A percentile compares a stretch with the other conserved stretches of the same genome.
phyloP scores from a whole-genome alignment of 2,797 vertebrate species.

The Pteronotus mesoamericanus region DNA sequence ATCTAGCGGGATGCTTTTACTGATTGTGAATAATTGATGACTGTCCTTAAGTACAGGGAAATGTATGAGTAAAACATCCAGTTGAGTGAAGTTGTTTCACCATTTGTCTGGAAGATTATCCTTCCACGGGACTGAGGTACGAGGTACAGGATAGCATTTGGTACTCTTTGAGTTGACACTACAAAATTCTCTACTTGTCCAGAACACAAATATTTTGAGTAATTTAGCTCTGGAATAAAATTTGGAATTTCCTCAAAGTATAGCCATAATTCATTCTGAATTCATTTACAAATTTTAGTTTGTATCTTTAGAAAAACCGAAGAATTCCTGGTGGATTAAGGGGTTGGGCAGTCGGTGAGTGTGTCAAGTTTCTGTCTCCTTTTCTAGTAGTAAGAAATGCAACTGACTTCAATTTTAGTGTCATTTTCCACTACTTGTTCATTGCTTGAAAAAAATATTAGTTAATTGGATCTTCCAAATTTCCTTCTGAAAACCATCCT shows the following conservation, averaged over 20 bases:
- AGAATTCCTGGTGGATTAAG: neutral
- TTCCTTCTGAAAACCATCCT: conserved; percentile 37
- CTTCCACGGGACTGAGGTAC: neutral
- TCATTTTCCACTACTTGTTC: neutral
- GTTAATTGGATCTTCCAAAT: conserved; percentile 12
- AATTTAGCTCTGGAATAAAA: neutral
- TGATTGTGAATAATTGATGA: neutral
- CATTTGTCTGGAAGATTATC: neutral
- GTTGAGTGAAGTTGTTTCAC: neutral
- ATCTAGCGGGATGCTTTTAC: neutral
- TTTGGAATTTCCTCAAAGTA: neutral
- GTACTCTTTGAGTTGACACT: neutral
- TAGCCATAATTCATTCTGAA: neutral
- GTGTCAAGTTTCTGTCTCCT: neutral
- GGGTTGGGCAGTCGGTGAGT: neutral
- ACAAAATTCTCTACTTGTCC: neutral
- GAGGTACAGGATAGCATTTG: neutral
- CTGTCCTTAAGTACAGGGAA: neutral
- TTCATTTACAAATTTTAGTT: neutral
- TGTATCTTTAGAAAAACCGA: neutral
- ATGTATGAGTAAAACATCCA: neutral
- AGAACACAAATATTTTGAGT: neutral
- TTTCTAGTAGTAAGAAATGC: neutral
- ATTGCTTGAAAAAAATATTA: conserved; percentile 3
- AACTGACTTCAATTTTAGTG: neutral